A percentile compares a stretch with the other conserved stretches of the same genome.
phyloP scores from a whole-genome alignment of 2,113 vertebrate species.

The Otis tarda region DNA sequence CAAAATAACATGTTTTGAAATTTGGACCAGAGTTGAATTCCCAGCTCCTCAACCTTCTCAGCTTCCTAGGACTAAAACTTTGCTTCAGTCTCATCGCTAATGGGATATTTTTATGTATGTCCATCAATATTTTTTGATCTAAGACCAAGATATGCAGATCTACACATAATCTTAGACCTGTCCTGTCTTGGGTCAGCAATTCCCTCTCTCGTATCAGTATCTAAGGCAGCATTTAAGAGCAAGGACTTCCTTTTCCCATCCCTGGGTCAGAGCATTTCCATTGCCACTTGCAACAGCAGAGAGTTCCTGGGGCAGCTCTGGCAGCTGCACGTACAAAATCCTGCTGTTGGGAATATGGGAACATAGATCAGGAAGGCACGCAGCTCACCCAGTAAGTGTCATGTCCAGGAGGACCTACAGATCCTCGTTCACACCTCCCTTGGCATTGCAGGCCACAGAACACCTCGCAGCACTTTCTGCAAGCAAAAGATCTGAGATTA shows the following conservation, averaged over 20 bases:
- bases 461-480: fast-evolving
- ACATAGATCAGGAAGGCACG: not conserved
- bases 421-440: not conserved
- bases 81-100: not conserved
- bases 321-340: not conserved
- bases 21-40: not conserved
- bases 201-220: not conserved
- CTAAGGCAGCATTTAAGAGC: not conserved
- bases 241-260: not conserved
- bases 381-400: not conserved
- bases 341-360: not conserved
- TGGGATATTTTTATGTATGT: not conserved
- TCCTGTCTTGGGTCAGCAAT: not conserved
- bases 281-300: not conserved
- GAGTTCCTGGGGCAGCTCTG: not conserved
- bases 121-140: not conserved
- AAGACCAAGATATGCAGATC: not conserved
- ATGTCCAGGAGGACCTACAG: not conserved
- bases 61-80: not conserved
- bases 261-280: not conserved
- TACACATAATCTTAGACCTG: not conserved
- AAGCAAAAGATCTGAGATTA: not conserved
- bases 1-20: conserved; percentile 8
- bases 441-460: not conserved
- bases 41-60: not conserved